Evolutionary conservation across 1,140 invertebrate species (phyloP).

Genomic region (Hycleus phaleratus): DNA sequence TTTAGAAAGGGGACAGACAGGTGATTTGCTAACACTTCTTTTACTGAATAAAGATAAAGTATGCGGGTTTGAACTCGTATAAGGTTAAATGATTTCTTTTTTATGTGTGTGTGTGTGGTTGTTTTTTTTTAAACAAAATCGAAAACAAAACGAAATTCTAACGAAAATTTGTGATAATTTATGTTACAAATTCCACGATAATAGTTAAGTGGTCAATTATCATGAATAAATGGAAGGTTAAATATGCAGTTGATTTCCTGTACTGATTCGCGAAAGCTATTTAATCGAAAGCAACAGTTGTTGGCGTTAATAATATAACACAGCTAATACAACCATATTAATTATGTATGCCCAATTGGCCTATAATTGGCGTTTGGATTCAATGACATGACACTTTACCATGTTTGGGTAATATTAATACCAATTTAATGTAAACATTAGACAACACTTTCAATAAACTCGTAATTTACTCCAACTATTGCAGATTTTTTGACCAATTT

Average conservation of each 20-base stretch:
- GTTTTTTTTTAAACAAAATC: conserved; percentile 1
- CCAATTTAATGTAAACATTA: conserved; percentile 26
- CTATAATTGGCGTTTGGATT: conserved; percentile 38
- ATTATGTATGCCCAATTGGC: conserved; percentile 39
- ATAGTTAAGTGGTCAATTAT: not conserved
- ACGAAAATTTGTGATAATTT: not conserved
- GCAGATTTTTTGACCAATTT: too few relatives aligned
- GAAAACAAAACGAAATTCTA: conserved; percentile 1
- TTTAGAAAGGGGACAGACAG: not conserved
- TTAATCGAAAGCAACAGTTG: conserved; percentile 35
- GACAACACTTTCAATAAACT: not conserved
- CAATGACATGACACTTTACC: conserved; percentile 33
- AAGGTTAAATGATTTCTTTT: conserved; percentile 29
- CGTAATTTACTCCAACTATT: too few relatives aligned
- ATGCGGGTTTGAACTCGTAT: conserved; percentile 33
- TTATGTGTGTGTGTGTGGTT: too few relatives aligned
- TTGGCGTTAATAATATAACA: conserved; percentile 37
- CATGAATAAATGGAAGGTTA: not conserved
- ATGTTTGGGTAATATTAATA: conserved; percentile 36
- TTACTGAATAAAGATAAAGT: conserved; percentile 19
- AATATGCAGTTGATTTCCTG: not conserved
- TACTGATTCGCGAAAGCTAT: conserved; percentile 7
- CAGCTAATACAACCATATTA: conserved; percentile 36
- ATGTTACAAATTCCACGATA: not conserved
- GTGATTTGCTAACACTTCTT: conserved; percentile 18